These are phyloP conservation scores for Mormyrops boulengeri DNA, from an alignment of 2,797 vertebrate genomes.

Conservation along the genomic window DNA sequence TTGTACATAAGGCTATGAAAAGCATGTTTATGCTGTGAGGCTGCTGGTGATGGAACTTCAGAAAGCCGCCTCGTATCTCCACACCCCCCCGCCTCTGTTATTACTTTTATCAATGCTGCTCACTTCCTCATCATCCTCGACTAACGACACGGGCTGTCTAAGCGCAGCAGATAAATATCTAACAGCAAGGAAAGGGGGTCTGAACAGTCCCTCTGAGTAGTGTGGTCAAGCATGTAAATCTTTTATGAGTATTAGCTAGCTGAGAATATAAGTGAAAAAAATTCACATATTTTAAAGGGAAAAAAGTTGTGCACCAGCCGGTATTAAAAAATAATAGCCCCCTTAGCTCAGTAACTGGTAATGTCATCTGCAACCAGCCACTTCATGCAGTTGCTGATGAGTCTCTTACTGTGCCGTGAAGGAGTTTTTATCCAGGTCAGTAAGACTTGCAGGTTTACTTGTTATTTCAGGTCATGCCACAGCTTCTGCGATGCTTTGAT, in stretches of 20 bases:
- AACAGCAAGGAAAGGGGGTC: not conserved
- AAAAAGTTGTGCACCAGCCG: not conserved
- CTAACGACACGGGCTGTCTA: not conserved
- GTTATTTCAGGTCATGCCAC: not conserved
- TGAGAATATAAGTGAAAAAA: not conserved
- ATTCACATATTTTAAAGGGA: not conserved
- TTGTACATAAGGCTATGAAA: constrained; percentile 11
- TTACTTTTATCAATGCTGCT: not conserved
- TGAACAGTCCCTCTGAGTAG: not conserved
- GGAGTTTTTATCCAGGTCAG: not conserved
- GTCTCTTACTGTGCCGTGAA: not conserved
- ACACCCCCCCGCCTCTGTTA: not conserved
- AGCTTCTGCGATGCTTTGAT: not conserved
- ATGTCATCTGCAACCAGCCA: not conserved
- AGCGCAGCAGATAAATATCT: not conserved
- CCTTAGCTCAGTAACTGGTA: not conserved
- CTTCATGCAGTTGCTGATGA: not conserved
- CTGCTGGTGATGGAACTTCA: not conserved
- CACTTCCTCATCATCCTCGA: not conserved
- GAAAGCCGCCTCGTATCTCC: not conserved
- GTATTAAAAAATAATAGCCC: constrained; percentile 1
- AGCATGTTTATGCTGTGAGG: not conserved
- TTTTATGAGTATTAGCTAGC: not conserved
- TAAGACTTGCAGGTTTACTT: not conserved
- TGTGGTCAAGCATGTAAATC: not conserved